phyloP scores from a whole-genome alignment of 2,797 vertebrate species.

The Crypturellus tataupa region DNA sequence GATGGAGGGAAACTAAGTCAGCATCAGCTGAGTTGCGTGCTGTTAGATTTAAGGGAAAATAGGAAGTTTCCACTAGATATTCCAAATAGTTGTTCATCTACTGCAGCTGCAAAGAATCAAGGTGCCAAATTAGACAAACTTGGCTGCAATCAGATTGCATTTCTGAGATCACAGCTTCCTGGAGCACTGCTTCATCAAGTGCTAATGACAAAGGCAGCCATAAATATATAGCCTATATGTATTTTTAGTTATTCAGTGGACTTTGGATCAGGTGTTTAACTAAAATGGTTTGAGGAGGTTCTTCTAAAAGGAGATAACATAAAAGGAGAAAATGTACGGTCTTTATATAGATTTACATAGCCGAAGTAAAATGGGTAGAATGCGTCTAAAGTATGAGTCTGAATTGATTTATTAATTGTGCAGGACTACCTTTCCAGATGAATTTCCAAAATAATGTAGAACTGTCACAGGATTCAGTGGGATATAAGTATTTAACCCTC shows the following conservation, averaged over 20 bases:
- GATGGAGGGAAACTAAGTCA: not conserved
- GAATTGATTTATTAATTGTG: not conserved
- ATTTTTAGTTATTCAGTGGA: not conserved
- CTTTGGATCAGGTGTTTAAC: not conserved
- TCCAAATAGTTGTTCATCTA: not conserved
- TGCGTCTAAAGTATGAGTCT: not conserved
- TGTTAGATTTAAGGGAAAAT: not conserved
- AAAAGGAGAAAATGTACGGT: not conserved
- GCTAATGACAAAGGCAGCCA: not conserved
- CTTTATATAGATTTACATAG: not conserved
- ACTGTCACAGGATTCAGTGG: not conserved
- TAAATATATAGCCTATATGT: not conserved
- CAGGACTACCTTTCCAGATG: not conserved
- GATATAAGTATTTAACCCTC: not conserved
- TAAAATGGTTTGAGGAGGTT: not conserved
- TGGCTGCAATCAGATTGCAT: not conserved
- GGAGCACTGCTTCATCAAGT: not conserved
- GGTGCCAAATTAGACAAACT: not conserved
- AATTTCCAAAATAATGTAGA: not conserved
- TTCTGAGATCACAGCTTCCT: not conserved
- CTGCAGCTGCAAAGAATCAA: not conserved
- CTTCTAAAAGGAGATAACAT: not conserved
- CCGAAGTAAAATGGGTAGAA: not conserved
- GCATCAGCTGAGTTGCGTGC: not conserved
- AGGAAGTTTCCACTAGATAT: not conserved